These are phyloP conservation scores for Sesia bembeciformis DNA, from an alignment of 2,888 invertebrate genomes.

Conservation along the genomic window DNA sequence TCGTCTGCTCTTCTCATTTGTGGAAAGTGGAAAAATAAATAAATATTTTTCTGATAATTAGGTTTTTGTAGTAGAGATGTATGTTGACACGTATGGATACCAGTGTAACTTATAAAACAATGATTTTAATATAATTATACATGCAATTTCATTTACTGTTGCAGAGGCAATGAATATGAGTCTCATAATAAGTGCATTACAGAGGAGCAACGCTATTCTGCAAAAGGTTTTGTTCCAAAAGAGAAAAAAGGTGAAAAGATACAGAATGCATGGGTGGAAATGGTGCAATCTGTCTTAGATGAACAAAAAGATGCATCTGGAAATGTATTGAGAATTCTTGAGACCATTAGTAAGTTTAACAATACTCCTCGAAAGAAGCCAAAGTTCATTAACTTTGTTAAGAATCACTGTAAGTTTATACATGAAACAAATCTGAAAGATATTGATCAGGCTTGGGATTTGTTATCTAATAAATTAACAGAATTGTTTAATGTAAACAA, in stretches of 20 bases:
- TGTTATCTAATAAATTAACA: conserved; percentile 72
- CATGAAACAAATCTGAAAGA: conserved; percentile 71
- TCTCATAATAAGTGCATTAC: conserved; percentile 89
- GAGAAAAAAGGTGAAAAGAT: conserved; percentile 90
- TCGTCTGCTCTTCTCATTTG: too few relatives aligned
- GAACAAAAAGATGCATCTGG: conserved; percentile 70
- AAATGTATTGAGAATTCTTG: conserved; percentile 76
- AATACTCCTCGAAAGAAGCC: conserved; percentile 91
- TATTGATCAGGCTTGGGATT: conserved; percentile 80
- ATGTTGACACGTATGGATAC: too few relatives aligned
- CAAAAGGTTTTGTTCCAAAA: conserved; percentile 83
- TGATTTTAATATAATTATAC: too few relatives aligned
- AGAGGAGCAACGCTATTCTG: conserved; percentile 91
- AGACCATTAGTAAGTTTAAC: conserved; percentile 79
- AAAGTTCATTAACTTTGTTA: conserved; percentile 87
- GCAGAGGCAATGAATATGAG: conserved; percentile 83
- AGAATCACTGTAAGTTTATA: conserved; percentile 68
- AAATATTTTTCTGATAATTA: too few relatives aligned
- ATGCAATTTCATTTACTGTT: conserved; percentile 18
- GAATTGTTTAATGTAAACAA: conserved; percentile 49
- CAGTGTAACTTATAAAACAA: too few relatives aligned
- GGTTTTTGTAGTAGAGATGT: too few relatives aligned
- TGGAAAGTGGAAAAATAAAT: too few relatives aligned
- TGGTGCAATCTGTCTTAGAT: conserved; percentile 78
- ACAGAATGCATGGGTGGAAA: conserved; percentile 88